phyloP scores from a whole-genome alignment of 2,113 vertebrate genomes.

The Genyomyrus donnyi region DNA sequence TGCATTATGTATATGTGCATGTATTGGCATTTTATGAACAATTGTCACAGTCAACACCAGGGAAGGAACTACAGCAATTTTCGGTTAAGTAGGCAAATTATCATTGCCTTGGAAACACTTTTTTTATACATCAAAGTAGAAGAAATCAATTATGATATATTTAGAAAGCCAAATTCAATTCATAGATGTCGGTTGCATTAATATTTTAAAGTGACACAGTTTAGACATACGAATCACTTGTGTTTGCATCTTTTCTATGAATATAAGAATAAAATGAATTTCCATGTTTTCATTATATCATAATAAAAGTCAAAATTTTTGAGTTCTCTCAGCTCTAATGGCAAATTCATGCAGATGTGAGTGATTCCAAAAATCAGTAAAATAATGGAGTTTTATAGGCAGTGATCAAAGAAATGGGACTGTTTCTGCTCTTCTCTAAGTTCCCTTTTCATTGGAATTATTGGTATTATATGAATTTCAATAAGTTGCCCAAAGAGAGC shows the following conservation, averaged over 20 bases:
- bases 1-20: neutral
- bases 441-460: neutral
- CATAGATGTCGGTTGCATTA: neutral
- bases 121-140: neutral
- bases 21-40: neutral
- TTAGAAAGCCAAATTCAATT: neutral
- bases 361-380: neutral
- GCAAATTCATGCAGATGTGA: neutral
- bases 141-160: slow-evolving; percentile 8
- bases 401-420: neutral
- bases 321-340: neutral
- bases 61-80: neutral
- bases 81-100: slow-evolving; percentile 1
- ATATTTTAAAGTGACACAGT: neutral
- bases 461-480: neutral
- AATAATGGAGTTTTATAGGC: neutral
- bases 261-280: neutral
- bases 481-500: neutral
- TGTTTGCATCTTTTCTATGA: neutral
- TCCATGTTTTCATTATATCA: neutral
- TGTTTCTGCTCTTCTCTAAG: neutral
- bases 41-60: neutral
- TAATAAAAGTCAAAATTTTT: neutral
- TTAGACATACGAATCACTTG: neutral
- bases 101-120: neutral